Evolutionary conservation across 1,140 invertebrate species (phyloP).

Genomic region (Achroia grisella): DNA sequence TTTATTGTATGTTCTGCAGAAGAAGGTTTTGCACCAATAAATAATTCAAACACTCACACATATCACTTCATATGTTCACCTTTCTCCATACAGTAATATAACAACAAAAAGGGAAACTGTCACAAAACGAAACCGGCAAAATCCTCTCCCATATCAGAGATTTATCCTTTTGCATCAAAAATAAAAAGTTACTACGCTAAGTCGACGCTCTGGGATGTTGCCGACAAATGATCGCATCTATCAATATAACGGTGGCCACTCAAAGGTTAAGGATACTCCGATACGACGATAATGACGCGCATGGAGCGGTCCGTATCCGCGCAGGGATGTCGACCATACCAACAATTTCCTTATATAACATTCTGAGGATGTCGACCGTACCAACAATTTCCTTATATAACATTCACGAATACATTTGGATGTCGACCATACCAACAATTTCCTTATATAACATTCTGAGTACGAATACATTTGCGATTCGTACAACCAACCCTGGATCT

Average conservation of each 20-base stretch:
- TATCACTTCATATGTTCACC: no score
- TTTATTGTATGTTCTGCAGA: no score
- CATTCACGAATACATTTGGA: background rate
- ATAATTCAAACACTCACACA: constrained; percentile 3
- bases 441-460: no score
- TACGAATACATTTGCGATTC: no score
- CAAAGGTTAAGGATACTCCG: constrained; percentile 13
- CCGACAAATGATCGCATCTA: constrained; percentile 12
- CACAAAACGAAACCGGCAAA: constrained; percentile 2
- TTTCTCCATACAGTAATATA: background rate
- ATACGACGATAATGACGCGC: constrained; percentile 3
- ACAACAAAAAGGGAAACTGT: constrained; percentile 4
- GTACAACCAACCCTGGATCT: no score
- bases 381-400: background rate
- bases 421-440: background rate
- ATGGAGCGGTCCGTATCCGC: background rate
- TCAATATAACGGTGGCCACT: constrained; percentile 13
- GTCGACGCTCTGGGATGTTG: constrained; percentile 5
- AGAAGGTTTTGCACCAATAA: background rate
- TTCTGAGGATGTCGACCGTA: background rate
- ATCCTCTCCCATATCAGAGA: constrained; percentile 9
- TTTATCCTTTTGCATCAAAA: constrained; percentile 16
- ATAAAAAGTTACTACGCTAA: constrained; percentile 12
- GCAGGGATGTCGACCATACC: background rate
- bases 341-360: constrained; percentile 1